Percentiles rank a stretch among this genome's conserved stretches.
Evolutionary conservation across 2,113 vertebrate genomes (phyloP).

Genomic region (Ictalurus furcatus): DNA sequence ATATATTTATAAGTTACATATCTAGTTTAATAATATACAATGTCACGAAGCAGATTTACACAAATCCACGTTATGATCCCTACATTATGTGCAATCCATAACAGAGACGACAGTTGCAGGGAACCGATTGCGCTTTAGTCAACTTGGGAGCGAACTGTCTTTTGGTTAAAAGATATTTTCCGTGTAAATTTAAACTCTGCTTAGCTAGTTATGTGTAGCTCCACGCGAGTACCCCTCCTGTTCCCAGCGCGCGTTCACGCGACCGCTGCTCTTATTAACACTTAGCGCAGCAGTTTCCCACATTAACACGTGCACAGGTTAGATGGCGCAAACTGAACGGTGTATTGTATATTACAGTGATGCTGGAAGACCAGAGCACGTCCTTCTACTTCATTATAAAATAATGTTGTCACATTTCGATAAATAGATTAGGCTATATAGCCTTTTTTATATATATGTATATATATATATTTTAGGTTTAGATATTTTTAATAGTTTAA

Average conservation of each 20-base stretch:
- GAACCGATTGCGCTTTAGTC: not conserved
- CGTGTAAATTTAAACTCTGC: not conserved
- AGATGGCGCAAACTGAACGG: not conserved
- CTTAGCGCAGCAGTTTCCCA: not conserved
- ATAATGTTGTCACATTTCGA: not conserved
- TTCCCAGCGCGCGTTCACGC: not conserved
- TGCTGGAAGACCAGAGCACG: not conserved
- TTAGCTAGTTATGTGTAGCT: not conserved
- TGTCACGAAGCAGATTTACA: not conserved
- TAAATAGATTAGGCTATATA: not conserved
- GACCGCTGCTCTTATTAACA: not conserved
- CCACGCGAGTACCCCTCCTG: not conserved
- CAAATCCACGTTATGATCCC: not conserved
- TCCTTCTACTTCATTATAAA: not conserved
- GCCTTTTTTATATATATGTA: no score
- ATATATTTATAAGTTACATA: not conserved
- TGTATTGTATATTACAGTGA: not conserved
- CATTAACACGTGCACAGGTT: constrained; percentile 1
- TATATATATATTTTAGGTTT: no score
- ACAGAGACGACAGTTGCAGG: not conserved
- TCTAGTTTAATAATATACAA: not conserved
- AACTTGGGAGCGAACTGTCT: not conserved
- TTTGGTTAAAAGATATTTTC: not conserved
- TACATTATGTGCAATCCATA: not conserved
- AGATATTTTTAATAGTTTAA: no score